A percentile compares a stretch with the other conserved stretches of the same genome.
These are phyloP conservation scores for Florisuga fusca DNA, from an alignment of 2,797 vertebrate genomes.

Conservation along the genomic window DNA sequence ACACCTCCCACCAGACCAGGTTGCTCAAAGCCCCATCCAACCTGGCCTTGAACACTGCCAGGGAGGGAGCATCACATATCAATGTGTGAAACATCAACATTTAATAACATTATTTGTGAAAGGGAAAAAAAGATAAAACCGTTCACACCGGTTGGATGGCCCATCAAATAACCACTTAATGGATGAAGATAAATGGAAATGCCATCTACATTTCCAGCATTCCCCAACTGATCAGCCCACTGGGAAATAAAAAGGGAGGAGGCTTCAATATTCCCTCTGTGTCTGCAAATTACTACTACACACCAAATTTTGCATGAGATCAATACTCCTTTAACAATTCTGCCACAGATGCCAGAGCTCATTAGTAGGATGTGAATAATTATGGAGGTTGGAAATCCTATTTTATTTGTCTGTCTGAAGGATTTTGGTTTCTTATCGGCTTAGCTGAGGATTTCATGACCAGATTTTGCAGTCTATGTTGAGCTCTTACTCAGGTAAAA, in stretches of 20 bases:
- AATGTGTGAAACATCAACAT: neutral
- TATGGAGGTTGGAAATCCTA: conserved; percentile 26
- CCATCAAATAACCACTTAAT: neutral
- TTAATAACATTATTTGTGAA: neutral
- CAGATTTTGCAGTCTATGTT: conserved; percentile 2
- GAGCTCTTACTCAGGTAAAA: conserved; percentile 31
- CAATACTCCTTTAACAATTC: conserved; percentile 25
- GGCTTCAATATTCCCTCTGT: neutral
- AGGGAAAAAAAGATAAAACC: neutral
- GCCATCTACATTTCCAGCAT: conserved; percentile 19
- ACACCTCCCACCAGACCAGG: too few species aligned
- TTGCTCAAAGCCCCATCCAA: too few species aligned
- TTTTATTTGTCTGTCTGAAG: conserved; percentile 58
- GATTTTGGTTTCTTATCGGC: conserved; percentile 47
- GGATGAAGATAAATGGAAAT: conserved; percentile 38
- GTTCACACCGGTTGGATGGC: neutral
- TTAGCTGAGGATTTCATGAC: conserved; percentile 48
- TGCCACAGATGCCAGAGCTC: conserved; percentile 7
- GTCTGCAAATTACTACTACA: neutral
- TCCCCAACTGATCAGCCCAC: neutral
- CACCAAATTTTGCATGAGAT: conserved; percentile 34
- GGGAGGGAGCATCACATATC: too few species aligned
- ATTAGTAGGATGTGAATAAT: conserved; percentile 36
- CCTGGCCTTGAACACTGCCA: too few species aligned
- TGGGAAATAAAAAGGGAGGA: conserved; percentile 19